Base-by-base conservation (phyloP, 2,888 invertebrate species). In the Noctua janthina region DNA sequence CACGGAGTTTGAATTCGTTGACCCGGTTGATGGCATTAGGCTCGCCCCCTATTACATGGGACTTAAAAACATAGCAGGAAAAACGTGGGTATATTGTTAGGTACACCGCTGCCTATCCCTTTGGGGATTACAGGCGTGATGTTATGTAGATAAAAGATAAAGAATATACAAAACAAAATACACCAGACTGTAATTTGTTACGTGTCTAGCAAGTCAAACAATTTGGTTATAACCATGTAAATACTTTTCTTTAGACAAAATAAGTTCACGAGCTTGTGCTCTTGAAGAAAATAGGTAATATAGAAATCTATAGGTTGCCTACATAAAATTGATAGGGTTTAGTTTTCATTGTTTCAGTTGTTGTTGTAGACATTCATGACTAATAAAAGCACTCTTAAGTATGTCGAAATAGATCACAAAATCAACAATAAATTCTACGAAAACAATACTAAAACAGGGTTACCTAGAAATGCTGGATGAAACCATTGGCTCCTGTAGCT, bases 141-240 rank as follows among this genome's bases (percentile, higher is more conserved):
- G 49, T 15, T 49, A 15, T 13, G 49, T 49, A 54, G 29, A 56
- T 46, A 72, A 56, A 76, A 11, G 0, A n/a, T 39, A 13, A 20
- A 20, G 23, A 49, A 23, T 23, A 23, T 6, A 62, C 5, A 49
- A 74, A 62, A 74, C 39, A 39, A 74, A 29, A 74, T 6, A 62
- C 51, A 76, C 20, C 3, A 13, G 35, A 17, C 6, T 0, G 76
- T 62, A 62, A 76, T 74, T 76, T 62, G 62, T 76, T 62, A 62
- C 74, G 74, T 39, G 76, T 74, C 62, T 15, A 62, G 49, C 39
- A 51, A 74, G 74, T 62, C 20, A 74, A 62, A 62, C 15, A 76
- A 62, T 8, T 74, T 35, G 59, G 35, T n/a, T 74, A 20, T n/a
- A 49, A 29, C 35, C 39, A 39, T 62, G 49, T 62, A 54, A 20